phyloP scores from a whole-genome alignment of 2,888 invertebrate genomes.

The Hyposoter didymator region DNA sequence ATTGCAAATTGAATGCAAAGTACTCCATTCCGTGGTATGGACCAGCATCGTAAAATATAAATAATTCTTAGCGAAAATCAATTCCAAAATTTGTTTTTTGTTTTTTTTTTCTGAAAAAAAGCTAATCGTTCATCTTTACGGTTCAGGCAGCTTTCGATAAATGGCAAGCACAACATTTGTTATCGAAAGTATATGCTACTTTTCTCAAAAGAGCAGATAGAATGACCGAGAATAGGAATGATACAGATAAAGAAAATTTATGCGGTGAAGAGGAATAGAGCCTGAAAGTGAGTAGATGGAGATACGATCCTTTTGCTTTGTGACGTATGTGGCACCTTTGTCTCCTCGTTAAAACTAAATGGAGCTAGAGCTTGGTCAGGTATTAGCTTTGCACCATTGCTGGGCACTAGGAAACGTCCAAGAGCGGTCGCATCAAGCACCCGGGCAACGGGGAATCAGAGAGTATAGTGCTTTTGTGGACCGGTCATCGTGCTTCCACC shows the following conservation, averaged over 20 bases:
- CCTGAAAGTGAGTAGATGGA: slow-evolving; percentile 42
- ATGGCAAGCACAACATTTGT: slow-evolving; percentile 31
- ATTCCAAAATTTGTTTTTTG: slow-evolving; percentile 50
- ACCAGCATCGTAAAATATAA: slow-evolving; percentile 4
- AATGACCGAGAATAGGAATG: slow-evolving; percentile 28
- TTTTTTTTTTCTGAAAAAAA: slow-evolving; percentile 26
- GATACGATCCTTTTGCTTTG: slow-evolving; percentile 64
- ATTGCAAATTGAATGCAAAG: background rate
- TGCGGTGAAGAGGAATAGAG: background rate
- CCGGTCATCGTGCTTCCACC: slow-evolving; percentile 48
- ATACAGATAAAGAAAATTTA: slow-evolving; percentile 27
- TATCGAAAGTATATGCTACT: slow-evolving; percentile 46
- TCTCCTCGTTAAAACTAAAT: slow-evolving; percentile 76
- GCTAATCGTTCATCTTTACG: slow-evolving; percentile 22
- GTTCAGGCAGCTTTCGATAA: slow-evolving; percentile 8
- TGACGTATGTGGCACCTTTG: slow-evolving; percentile 70
- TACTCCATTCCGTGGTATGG: background rate
- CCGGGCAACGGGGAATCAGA: slow-evolving; percentile 67
- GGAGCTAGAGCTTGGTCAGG: slow-evolving; percentile 65
- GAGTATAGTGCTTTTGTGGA: slow-evolving; percentile 51
- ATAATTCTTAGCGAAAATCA: slow-evolving; percentile 47
- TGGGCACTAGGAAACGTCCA: slow-evolving; percentile 50
- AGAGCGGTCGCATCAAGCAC: slow-evolving; percentile 68
- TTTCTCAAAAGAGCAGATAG: slow-evolving; percentile 28
- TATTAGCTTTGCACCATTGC: slow-evolving; percentile 72